Evolutionary conservation across 2,888 invertebrate genomes (phyloP), one percentile per base, ranked within the genome.

Genomic region (Pelosia muscerda): DNA sequence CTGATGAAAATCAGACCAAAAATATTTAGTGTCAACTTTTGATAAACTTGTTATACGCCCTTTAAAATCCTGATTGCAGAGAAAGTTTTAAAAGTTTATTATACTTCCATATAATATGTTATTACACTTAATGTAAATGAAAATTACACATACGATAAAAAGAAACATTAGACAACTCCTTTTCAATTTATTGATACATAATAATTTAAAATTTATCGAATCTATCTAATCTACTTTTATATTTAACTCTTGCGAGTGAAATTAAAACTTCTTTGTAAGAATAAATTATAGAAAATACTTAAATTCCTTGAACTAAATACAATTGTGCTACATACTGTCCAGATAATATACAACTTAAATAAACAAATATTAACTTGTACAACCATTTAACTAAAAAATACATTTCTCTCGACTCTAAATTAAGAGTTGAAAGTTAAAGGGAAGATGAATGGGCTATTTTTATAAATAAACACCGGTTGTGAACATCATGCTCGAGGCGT

Each of bases 391-490:
- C 6, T 42, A 5, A 55, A 55, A 13, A 5, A 13, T 5, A 22
- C 13, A 11, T 1, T 22, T 55, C 13, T 55, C 23, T 55, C 57
- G 49, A 71, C 68, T 74, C 61, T 73, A 71, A 75, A 78, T 71
- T 61, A 69, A 76, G 61, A 73, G 62, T 69, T 69, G 71, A 71
- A 77, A 81, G 69, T 71, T 77, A 74, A 78, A 86, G 84, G 85
- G 81, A 85, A 87, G 85, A 90, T 90, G 89, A 89, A 90, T 90
- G 89, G 82, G 81, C 81, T 82, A 74, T 86, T 86, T 88, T 90
- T 91, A 91, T 90, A 92, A 90, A 92, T 90, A 91, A 90, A 88
- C 88, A 78, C 84, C 82, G 83, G 81, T 85, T 86, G 83, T 81
- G 81, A 74, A 83, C 83, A 79, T 81, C 81, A 76, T 78, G 81